These are phyloP conservation scores for Lepidonotus clava DNA, from an alignment of 2,888 invertebrate genomes.

Conservation along the genomic window DNA sequence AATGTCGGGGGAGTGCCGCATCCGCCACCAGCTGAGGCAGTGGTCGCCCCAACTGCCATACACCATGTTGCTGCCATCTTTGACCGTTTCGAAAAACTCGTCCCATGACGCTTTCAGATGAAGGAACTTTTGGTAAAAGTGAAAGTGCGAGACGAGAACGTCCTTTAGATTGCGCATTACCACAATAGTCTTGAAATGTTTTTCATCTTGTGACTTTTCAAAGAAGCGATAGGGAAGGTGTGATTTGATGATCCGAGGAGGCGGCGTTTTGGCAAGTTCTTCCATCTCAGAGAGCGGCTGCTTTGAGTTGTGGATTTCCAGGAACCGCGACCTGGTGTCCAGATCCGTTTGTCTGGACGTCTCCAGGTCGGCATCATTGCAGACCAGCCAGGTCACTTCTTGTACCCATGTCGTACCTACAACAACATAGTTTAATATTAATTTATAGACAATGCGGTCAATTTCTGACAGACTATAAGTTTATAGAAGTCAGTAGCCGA, in stretches of 20 bases:
- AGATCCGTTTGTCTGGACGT: neutral
- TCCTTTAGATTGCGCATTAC: constrained; percentile 45
- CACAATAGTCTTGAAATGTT: neutral
- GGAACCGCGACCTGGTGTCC: neutral
- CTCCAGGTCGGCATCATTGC: constrained; percentile 14
- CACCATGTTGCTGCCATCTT: neutral
- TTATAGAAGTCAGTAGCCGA: too few relatives aligned
- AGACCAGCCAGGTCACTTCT: constrained; percentile 19
- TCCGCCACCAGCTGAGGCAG: neutral
- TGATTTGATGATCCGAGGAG: constrained; percentile 12
- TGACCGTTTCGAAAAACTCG: constrained; percentile 23
- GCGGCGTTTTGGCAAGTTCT: neutral
- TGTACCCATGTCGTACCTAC: constrained; percentile 8
- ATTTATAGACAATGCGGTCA: too few relatives aligned
- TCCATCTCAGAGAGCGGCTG: neutral
- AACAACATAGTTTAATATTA: too few relatives aligned
- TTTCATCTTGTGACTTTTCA: neutral
- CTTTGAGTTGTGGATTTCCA: neutral
- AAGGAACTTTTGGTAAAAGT: constrained; percentile 17
- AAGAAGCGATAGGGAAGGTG: neutral
- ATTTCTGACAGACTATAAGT: too few relatives aligned
- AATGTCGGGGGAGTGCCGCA: neutral
- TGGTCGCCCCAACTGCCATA: constrained; percentile 9
- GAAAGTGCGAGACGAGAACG: constrained; percentile 3
- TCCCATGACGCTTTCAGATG: neutral